Percentiles rank a stretch among this genome's conserved stretches.
Conservation (phyloP, 2,797 vertebrate genomes). For the Rhinogobio ventralis region DNA sequence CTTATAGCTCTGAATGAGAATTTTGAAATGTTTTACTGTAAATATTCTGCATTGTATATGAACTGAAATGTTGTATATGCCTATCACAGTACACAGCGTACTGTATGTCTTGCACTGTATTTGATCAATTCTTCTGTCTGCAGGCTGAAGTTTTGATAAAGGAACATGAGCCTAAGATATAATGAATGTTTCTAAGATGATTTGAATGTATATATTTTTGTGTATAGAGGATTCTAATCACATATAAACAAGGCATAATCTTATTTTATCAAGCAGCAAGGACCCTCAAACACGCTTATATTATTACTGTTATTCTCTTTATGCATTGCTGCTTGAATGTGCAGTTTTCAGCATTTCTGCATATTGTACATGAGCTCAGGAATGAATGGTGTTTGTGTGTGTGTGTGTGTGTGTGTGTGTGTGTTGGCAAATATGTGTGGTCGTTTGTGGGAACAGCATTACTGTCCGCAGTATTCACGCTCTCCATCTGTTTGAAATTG, state of each 20-base stretch:
- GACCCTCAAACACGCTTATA: neutral
- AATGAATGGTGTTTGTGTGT: neutral
- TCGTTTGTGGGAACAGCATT: slow-evolving; percentile 29
- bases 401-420: neutral
- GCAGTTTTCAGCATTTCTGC: neutral
- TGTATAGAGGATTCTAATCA: neutral
- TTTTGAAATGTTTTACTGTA: neutral
- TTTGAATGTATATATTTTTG: slow-evolving; percentile 34
- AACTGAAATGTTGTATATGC: slow-evolving; percentile 12
- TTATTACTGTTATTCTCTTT: slow-evolving; percentile 10
- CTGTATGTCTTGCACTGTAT: slow-evolving; percentile 12
- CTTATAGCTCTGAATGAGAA: neutral
- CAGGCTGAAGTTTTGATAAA: slow-evolving; percentile 2
- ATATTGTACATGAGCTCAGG: slow-evolving; percentile 34
- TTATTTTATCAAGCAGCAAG: neutral
- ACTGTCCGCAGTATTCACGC: slow-evolving; percentile 24
- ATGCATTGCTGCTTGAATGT: slow-evolving; percentile 40
- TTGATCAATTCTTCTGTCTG: slow-evolving; percentile 11
- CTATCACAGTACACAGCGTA: slow-evolving; percentile 2
- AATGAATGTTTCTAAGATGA: slow-evolving; percentile 23
- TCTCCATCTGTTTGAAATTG: slow-evolving; percentile 42
- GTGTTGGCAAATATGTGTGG: neutral
- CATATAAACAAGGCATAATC: neutral
- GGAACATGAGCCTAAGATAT: slow-evolving; percentile 7
- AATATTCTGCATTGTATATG: slow-evolving; percentile 27